phyloP scores from a whole-genome alignment of 2,113 vertebrate genomes.

The Phainopepla nitens region DNA sequence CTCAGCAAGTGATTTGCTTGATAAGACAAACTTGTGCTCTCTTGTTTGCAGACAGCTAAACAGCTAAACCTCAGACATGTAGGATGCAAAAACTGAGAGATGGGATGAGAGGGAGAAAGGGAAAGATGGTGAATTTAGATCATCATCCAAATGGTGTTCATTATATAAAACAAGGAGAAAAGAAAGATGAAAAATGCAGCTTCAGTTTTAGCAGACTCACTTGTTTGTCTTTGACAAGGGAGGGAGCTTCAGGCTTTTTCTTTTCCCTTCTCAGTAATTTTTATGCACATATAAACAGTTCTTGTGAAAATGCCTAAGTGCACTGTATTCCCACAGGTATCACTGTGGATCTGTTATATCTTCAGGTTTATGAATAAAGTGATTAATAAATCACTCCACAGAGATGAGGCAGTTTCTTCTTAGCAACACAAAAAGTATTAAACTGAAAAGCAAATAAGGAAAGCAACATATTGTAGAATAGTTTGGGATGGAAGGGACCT shows the following conservation, averaged over 20 bases:
- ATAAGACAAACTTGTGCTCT: neutral
- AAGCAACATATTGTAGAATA: neutral
- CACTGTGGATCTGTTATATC: neutral
- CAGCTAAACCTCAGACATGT: neutral
- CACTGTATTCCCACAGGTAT: neutral
- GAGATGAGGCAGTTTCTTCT: neutral
- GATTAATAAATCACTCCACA: neutral
- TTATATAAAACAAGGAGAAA: neutral
- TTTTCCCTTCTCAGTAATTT: neutral
- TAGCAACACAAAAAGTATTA: neutral
- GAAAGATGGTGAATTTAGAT: neutral
- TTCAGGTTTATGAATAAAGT: neutral
- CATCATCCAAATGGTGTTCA: neutral
- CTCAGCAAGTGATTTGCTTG: neutral
- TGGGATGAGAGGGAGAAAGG: neutral
- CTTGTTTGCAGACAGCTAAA: neutral
- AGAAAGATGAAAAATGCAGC: neutral
- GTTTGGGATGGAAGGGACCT: neutral
- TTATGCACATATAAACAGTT: neutral
- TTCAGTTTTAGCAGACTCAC: neutral
- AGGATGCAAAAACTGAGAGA: neutral
- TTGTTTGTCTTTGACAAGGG: neutral
- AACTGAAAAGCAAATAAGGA: neutral
- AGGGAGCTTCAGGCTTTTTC: neutral
- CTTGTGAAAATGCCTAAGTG: neutral